Base-by-base conservation (phyloP, 2,113 vertebrate species). In the Dicerorhinus sumatrensis region DNA sequence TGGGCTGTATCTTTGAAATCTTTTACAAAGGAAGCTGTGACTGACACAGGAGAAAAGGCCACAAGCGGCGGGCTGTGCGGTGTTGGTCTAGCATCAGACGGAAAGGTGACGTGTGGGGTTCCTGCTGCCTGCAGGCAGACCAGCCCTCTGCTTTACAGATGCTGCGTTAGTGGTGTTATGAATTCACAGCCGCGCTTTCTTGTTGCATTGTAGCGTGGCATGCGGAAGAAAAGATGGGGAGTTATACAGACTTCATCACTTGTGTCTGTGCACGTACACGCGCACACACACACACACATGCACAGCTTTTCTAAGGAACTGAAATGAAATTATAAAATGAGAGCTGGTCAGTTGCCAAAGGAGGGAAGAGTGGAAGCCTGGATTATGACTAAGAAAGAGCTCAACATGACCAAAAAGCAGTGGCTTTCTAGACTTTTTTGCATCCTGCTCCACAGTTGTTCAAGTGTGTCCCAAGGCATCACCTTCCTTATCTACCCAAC, bases 21-120 rank as follows among this genome's bases (percentile, higher is more conserved):
- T 56, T 87, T 89, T 87, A 14, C 73, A 76, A 75, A 88, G 12
- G 95, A 62, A 12, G 12, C 21, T 72, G 48, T 97, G 97, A 85
- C 18, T 81, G 69, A 60, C 48, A 14, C n/a, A 0, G 0, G 29
- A 97, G 72, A 80, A 97, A 91, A 39, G 70, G 14, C 39, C 91
- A 16, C 76, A 86, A 7, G 23, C 89, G n/a, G 42, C 0, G 5
- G 0, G 65, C 89, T 58, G 29, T 89, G 95, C 31, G 33, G 1
- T 42, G 83, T 11, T 27, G 8, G 90, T 48, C 85, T 20, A 89
- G 81, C n/a, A 42, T 48, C 6, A 36, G 75, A 39, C 2, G 36
- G 46, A n/a, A 92, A 62, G 33, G 2, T 54, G 20, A 23, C 0
- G 31, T 0, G 5, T 7, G 2, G 2, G 6, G 62, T 33, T 82